phyloP scores from a whole-genome alignment of 2,797 vertebrate genomes.

The Sitta carolinensis region DNA sequence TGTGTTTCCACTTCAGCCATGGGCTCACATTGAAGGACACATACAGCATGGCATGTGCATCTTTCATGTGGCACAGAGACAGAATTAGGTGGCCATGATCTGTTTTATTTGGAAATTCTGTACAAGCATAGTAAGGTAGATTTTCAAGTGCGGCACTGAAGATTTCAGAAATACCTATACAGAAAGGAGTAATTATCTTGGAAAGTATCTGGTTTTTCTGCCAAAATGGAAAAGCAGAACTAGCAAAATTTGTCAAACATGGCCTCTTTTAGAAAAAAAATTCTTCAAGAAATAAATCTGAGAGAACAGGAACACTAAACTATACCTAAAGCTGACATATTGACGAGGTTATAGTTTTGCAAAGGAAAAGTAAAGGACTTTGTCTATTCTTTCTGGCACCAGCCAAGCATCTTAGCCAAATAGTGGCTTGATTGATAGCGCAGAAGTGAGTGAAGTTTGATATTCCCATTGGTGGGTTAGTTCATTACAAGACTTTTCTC shows the following conservation, averaged over 20 bases:
- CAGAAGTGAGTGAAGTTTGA: not conserved
- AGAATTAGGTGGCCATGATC: not conserved
- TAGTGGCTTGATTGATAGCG: fast-evolving
- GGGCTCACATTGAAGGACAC: not conserved
- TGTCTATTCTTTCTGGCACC: not conserved
- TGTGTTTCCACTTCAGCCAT: not conserved
- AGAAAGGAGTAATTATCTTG: not conserved
- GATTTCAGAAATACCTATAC: not conserved
- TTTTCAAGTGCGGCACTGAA: not conserved
- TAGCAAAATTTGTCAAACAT: not conserved
- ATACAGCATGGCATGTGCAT: not conserved
- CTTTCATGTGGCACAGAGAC: not conserved
- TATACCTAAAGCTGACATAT: not conserved
- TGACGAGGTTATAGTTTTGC: not conserved
- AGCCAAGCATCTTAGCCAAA: not conserved
- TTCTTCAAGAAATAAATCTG: not conserved
- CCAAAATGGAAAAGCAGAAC: not conserved
- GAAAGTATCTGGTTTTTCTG: not conserved
- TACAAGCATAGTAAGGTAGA: not conserved
- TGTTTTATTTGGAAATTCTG: not conserved
- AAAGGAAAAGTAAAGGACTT: not conserved
- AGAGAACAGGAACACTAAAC: not conserved
- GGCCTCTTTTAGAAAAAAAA: not conserved
- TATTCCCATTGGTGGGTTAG: not conserved
- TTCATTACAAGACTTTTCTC: not conserved